Evolutionary conservation across 2,888 invertebrate species (phyloP), one percentile per base, ranked within the genome.

Genomic region (Mechanitis mazaeus): DNA sequence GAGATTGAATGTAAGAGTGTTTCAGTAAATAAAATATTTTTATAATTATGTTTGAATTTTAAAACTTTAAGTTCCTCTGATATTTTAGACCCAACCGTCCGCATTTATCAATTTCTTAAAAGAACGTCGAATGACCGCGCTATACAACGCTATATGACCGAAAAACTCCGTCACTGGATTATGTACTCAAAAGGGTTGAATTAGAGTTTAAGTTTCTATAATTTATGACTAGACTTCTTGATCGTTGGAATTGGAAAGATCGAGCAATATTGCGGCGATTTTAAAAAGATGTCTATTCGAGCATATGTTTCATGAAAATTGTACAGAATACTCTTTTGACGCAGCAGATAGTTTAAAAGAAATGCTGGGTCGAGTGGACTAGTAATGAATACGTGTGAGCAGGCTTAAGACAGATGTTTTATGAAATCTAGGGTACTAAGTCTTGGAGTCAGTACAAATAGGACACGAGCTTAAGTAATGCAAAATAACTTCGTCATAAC

Each of bases 281-380:
- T 65, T 2, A 35, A 35, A 35, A 35, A 35, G 35, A 35, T 35
- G 35, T 35, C 56, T 66, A 54, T 62, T 54, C 20, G 45, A 38
- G 59, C 38, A 72, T 76, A 73, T 74, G 73, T 76, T 81, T 79
- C 78, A 83, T 85, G 78, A 83, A 81, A 77, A 69, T 78, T 86
- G 83, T 81, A 85, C 80, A 73, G 73, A 71, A 71, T 67, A 70
- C 68, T 74, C 78, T 81, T 84, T 85, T 85, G 82, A 79, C 20
- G 20, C 20, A 20, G 20, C 20, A 20, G 20, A 20, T 20, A 20
- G 20, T 20, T 20, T 20, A 20, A 20, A 20, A 20, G 20, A 20
- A 20, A 20, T 20, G 80, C 72, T 83, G 71, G 84, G 85, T 85
- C 83, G 83, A 83, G 84, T 75, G 35, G 1, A 3, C 81, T 79